Conservation (phyloP, 2,113 vertebrate genomes). For the Antennarius striatus region DNA sequence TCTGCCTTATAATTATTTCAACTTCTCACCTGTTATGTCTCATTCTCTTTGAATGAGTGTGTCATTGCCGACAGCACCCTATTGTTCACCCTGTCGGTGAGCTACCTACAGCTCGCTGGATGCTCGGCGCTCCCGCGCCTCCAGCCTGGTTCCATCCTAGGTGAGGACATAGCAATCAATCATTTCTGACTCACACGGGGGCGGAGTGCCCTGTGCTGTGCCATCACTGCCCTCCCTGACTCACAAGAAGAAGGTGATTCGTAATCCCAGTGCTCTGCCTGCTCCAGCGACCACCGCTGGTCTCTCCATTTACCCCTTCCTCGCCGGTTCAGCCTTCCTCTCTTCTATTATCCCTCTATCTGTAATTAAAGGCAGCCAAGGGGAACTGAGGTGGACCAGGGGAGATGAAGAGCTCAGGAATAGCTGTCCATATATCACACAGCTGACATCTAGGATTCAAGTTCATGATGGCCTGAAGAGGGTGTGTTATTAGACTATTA, state of each 20-base stretch:
- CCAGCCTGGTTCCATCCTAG: constrained; percentile 38
- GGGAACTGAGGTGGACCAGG: constrained; percentile 63
- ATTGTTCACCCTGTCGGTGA: constrained; percentile 43
- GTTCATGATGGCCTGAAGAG: constrained; percentile 3
- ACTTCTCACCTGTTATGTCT: constrained; percentile 48
- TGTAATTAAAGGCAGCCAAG: constrained; percentile 78
- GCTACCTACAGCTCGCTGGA: constrained; percentile 24
- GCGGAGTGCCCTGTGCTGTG: not conserved
- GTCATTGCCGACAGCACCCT: constrained; percentile 31
- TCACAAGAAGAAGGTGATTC: constrained; percentile 29
- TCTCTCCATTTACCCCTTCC: constrained; percentile 25
- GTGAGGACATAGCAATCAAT: constrained; percentile 61
- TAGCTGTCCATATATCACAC: constrained; percentile 63
- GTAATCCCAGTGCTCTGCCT: constrained; percentile 33
- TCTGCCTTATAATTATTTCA: constrained; percentile 45
- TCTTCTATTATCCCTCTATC: constrained; percentile 69
- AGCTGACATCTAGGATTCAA: constrained; percentile 40
- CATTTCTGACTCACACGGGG: constrained; percentile 42
- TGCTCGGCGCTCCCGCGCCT: constrained; percentile 26
- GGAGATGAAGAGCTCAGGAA: constrained; percentile 35
- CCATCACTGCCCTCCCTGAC: constrained; percentile 12
- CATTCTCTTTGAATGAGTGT: constrained; percentile 40
- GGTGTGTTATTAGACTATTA: constrained; percentile 40
- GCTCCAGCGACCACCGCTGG: constrained; percentile 33
- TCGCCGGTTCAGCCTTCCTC: constrained; percentile 39